Conservation (phyloP, 2,888 invertebrate species). For the Cheilosia impressa region DNA sequence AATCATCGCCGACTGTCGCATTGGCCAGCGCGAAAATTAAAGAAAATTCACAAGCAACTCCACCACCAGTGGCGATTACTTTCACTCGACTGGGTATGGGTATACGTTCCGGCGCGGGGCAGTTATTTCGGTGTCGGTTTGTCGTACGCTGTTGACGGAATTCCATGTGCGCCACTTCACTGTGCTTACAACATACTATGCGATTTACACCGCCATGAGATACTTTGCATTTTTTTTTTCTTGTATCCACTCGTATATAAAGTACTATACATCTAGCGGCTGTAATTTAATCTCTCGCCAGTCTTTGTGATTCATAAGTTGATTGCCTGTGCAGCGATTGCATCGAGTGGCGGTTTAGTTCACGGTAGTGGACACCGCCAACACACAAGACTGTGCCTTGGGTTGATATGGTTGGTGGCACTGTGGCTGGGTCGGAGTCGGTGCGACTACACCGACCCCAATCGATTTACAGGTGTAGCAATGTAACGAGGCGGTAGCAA, state of each 20-base stretch:
- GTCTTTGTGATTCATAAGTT: constrained; percentile 54
- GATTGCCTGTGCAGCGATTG: constrained; percentile 15
- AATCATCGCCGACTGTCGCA: constrained; percentile 55
- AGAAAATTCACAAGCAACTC: constrained; percentile 52
- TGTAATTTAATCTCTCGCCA: constrained; percentile 50
- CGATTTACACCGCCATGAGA: constrained; percentile 26
- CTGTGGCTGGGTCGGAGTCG: constrained; percentile 4
- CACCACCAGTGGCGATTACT: constrained; percentile 27
- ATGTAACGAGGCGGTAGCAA: constrained; percentile 4
- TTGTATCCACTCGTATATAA: neutral
- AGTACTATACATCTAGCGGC: neutral
- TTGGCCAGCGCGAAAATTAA: constrained; percentile 34
- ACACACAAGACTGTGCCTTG: constrained; percentile 27
- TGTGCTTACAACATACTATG: constrained; percentile 18
- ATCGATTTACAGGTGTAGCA: constrained; percentile 48
- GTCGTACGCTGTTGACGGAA: constrained; percentile 43
- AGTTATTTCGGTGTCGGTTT: neutral
- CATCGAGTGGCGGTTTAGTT: constrained; percentile 17
- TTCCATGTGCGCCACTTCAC: constrained; percentile 53
- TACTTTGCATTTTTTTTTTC: constrained; percentile 55
- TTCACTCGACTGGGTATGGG: constrained; percentile 47
- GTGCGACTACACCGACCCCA: constrained; percentile 1
- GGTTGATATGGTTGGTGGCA: constrained; percentile 9
- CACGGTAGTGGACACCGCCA: constrained; percentile 4
- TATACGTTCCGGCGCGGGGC: neutral